Evolutionary conservation across 1,140 invertebrate genomes (phyloP).

Genomic region (Acromyrmex echinatior): DNA sequence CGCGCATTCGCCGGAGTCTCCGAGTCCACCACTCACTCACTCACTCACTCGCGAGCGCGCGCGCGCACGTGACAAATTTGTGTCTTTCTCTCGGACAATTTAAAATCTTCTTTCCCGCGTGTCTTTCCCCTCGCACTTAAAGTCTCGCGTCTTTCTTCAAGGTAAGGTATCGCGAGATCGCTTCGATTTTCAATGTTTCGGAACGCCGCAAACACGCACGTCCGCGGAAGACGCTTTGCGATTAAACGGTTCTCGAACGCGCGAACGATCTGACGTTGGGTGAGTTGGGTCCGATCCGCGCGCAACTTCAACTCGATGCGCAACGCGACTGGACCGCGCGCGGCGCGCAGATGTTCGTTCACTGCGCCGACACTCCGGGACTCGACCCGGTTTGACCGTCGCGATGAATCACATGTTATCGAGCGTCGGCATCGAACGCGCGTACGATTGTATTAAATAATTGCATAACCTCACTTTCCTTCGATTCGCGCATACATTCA

Average conservation of each 20-base stretch:
- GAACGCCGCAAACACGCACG: neutral
- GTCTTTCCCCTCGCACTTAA: neutral
- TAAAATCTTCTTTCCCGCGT: neutral
- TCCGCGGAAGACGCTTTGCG: neutral
- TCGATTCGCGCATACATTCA: slow-evolving; percentile 49
- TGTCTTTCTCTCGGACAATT: neutral
- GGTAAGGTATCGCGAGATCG: neutral
- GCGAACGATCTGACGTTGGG: neutral
- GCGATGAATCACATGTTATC: slow-evolving; percentile 65
- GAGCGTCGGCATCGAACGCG: slow-evolving; percentile 67
- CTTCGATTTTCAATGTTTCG: neutral
- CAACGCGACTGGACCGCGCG: neutral
- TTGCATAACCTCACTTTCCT: slow-evolving; percentile 78
- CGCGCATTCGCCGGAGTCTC: slow-evolving; percentile 60
- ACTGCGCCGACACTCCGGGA: neutral
- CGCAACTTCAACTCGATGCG: neutral
- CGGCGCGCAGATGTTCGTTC: neutral
- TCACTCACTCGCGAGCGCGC: neutral
- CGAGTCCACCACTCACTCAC: slow-evolving; percentile 35
- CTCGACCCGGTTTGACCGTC: slow-evolving; percentile 18
- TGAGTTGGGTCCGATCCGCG: neutral
- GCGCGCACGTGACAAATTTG: slow-evolving; percentile 22
- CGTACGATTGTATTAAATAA: slow-evolving; percentile 71
- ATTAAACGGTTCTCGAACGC: neutral
- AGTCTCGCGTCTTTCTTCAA: neutral